Base-by-base conservation (phyloP, 2,113 vertebrate species). In the Calonectris borealis region DNA sequence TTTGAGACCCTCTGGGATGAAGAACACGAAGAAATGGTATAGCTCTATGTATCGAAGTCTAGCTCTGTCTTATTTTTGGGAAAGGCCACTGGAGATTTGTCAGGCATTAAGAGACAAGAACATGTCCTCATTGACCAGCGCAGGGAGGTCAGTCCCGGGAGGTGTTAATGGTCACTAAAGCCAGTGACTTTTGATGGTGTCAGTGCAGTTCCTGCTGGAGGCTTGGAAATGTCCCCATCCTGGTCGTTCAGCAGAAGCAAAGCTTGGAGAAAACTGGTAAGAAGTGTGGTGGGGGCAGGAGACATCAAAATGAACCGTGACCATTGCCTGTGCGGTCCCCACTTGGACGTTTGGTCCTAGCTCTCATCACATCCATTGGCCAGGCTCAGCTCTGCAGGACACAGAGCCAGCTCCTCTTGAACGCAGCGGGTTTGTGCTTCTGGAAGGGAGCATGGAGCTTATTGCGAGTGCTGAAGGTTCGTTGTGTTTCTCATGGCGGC, bases 101-200 rank as follows among this genome's bases (percentile, higher is more conserved):
- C 86, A 87, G 83, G 81, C 29, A 7, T 89, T 15, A n/a, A 83
- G 68, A 80, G 64, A 72, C 54, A 90, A 58, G 82, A 91, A 52
- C 1, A 0, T 6, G 1, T 72, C 1, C 0, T 4, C 34, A 3
- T 83, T 51, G 78, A 61, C 65, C 57, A 52, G 48, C 2, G 2
- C 24, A 61, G 26, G 61, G 54, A 94, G 70, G 11, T 69, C 73
- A 48, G 18, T 83, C 52, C 19, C 11, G 22, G 1, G 3, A 93
- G 54, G 42, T 13, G 34, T n/a, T 38, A 58, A 38, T 44, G 34
- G 68, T 58, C 79, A 54, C 36, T 52, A 83, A 83, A 85, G 4
- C 16, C 58, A 66, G 14, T 0, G 21, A 52, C 36, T 79, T 79
- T 20, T 75, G 81, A 32, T 87, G 42, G 11, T 32, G 42, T 26